These are phyloP conservation scores for Peromyscus eremicus DNA, from an alignment of 2,797 vertebrate genomes.

Conservation along the genomic window DNA sequence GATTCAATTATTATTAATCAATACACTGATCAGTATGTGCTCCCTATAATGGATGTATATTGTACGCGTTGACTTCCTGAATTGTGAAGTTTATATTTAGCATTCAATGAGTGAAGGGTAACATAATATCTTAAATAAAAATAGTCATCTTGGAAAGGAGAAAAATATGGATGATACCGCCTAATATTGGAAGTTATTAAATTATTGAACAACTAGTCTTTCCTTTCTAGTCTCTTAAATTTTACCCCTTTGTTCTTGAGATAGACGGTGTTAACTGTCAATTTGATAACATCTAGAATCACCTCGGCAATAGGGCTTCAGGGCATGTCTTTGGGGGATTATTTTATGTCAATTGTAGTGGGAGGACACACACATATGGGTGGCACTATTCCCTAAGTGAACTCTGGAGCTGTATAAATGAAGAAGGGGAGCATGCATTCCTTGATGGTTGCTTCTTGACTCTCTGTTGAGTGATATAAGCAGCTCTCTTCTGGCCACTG, in stretches of 20 bases:
- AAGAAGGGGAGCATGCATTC: neutral
- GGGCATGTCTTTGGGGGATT: neutral
- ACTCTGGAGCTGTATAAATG: neutral
- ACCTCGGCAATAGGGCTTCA: neutral
- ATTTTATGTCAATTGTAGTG: neutral
- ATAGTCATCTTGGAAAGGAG: neutral
- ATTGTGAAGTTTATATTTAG: slow-evolving; percentile 32
- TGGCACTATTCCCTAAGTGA: neutral
- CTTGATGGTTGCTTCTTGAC: neutral
- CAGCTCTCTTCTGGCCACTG: neutral
- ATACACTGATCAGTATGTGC: neutral
- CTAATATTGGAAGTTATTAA: neutral
- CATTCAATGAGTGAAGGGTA: neutral
- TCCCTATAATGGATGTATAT: neutral
- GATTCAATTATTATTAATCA: slow-evolving; percentile 8
- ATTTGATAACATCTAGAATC: neutral
- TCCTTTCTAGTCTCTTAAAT: neutral
- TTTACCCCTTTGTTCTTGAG: neutral
- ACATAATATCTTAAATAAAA: neutral
- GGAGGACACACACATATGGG: neutral
- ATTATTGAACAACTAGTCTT: neutral
- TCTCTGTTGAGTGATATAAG: neutral
- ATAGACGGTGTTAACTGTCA: neutral
- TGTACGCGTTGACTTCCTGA: neutral
- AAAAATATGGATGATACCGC: neutral